Evolutionary conservation across 2,797 vertebrate species (phyloP).

Genomic region (Astyanax mexicanus): DNA sequence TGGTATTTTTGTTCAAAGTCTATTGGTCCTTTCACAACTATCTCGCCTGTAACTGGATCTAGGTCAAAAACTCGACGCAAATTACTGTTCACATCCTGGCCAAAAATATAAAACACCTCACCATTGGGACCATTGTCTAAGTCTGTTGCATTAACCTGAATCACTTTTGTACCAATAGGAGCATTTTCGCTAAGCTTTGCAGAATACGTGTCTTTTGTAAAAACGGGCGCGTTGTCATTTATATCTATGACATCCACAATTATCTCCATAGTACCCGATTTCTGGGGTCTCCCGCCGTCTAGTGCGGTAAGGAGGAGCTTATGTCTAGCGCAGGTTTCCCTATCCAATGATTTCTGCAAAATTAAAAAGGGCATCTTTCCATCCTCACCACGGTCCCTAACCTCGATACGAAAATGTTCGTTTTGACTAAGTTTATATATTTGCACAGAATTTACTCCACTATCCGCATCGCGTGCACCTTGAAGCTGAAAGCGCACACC

Average conservation of each 20-base stretch:
- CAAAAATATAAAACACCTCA: conserved; percentile 59
- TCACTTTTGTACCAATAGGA: conserved; percentile 48
- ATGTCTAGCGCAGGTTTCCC: conserved; percentile 51
- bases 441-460: conserved; percentile 56
- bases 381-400: conserved; percentile 56
- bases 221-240: conserved; percentile 75
- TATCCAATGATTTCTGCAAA: conserved; percentile 57
- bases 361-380: conserved; percentile 59
- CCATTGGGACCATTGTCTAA: conserved; percentile 59
- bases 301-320: conserved; percentile 53
- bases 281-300: conserved; percentile 60
- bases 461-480: conserved; percentile 60
- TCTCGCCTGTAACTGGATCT: conserved; percentile 57
- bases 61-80: conserved; percentile 57
- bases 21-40: conserved; percentile 50
- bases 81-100: conserved; percentile 46
- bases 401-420: conserved; percentile 62
- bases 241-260: conserved; percentile 63
- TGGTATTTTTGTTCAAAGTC: conserved; percentile 60
- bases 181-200: conserved; percentile 58
- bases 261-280: conserved; percentile 56
- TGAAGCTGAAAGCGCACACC: conserved; percentile 60
- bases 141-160: conserved; percentile 59
- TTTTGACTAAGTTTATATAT: conserved; percentile 60
- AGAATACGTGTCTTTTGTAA: conserved; percentile 66